Evolutionary conservation across 2,113 vertebrate genomes (phyloP).

Genomic region (Myocastor coypus): DNA sequence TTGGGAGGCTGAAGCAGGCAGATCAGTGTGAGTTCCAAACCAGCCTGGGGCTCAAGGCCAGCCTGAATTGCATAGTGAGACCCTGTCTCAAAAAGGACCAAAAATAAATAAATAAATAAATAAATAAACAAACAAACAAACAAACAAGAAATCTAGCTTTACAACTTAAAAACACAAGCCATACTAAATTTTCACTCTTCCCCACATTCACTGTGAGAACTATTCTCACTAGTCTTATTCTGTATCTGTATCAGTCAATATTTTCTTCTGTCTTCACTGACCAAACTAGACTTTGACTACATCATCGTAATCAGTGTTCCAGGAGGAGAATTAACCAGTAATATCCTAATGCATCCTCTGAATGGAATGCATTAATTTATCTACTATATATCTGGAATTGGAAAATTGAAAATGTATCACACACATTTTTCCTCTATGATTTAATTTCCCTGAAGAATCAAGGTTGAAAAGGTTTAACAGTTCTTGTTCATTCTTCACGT

Average conservation of each 20-base stretch:
- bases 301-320: background rate
- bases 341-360: background rate
- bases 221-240: background rate
- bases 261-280: background rate
- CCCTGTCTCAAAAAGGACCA: too few species aligned
- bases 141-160: background rate
- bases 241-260: background rate
- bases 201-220: background rate
- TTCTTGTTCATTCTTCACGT: background rate
- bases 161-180: background rate
- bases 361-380: background rate
- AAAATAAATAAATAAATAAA: too few species aligned
- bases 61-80: too few species aligned
- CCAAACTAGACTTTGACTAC: background rate
- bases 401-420: background rate
- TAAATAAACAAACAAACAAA: too few species aligned
- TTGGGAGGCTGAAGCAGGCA: too few species aligned
- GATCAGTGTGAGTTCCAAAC: too few species aligned
- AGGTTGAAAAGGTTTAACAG: background rate
- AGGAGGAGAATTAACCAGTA: background rate
- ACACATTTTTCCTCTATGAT: background rate
- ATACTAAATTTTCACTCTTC: conserved; percentile 13
- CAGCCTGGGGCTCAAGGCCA: too few species aligned
- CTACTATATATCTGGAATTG: background rate
- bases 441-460: conserved; percentile 2